phyloP scores from a whole-genome alignment of 2,113 vertebrate species.

The Phocoena phocoena region DNA sequence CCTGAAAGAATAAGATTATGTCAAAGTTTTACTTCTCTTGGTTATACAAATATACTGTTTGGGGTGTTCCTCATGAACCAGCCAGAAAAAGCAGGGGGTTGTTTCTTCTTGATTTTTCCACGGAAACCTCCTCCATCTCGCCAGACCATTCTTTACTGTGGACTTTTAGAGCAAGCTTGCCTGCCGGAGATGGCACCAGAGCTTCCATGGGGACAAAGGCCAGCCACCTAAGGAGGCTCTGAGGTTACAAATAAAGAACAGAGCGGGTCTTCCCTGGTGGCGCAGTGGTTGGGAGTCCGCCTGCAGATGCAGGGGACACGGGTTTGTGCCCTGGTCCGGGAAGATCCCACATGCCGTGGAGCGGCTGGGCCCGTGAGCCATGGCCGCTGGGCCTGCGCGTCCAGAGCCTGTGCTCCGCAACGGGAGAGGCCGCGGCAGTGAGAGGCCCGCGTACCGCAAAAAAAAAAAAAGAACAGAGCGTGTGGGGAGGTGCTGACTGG shows the following conservation, averaged over 20 bases:
- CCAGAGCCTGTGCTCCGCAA: too few relatives aligned
- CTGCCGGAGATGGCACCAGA: background rate
- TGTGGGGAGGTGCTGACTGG: background rate
- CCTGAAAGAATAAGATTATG: slow-evolving; percentile 83
- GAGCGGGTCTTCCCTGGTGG: too few relatives aligned
- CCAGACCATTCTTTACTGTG: background rate
- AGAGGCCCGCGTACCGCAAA: too few relatives aligned
- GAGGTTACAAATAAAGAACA: background rate
- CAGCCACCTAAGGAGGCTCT: background rate
- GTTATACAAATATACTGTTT: background rate
- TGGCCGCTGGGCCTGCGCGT: rapidly evolving
- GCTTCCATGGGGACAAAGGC: background rate
- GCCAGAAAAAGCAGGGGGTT: background rate
- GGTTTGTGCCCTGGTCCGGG: too few relatives aligned
- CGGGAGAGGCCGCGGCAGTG: too few relatives aligned
- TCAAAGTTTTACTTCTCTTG: slow-evolving; percentile 48
- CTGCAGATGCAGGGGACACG: too few relatives aligned
- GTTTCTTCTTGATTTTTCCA: background rate
- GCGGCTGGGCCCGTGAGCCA: too few relatives aligned
- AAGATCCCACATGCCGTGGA: too few relatives aligned
- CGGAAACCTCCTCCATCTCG: background rate
- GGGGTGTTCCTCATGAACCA: background rate
- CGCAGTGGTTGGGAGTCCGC: too few relatives aligned
- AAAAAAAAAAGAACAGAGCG: background rate
- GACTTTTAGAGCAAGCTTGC: background rate